Evolutionary conservation across 2,888 invertebrate species (phyloP).

Genomic region (Teleiodes luculella): DNA sequence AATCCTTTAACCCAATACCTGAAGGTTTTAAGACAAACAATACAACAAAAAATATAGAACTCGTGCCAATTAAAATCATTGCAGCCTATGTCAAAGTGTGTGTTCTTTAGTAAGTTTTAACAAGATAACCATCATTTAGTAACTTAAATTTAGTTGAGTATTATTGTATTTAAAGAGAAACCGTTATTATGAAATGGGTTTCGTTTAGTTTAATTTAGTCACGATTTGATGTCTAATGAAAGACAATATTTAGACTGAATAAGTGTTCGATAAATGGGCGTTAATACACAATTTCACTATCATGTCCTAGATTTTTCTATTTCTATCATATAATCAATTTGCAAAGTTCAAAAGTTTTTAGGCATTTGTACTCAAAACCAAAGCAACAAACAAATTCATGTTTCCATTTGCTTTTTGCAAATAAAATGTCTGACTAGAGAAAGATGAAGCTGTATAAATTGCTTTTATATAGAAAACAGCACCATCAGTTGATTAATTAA

Average conservation of each 20-base stretch:
- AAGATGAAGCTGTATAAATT: too few species aligned
- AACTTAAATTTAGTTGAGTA: slow-evolving; percentile 64
- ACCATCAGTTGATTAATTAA: too few species aligned
- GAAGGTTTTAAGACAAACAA: too few species aligned
- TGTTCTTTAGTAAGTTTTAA: slow-evolving; percentile 22
- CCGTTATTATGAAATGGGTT: slow-evolving; percentile 43
- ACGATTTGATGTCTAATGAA: slow-evolving; percentile 64
- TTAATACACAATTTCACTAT: neutral
- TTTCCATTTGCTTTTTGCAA: too few species aligned
- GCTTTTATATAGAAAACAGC: too few species aligned
- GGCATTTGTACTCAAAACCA: too few species aligned
- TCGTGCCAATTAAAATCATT: slow-evolving; percentile 5
- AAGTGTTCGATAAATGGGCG: slow-evolving; percentile 16
- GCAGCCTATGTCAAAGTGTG: neutral
- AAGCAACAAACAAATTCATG: too few species aligned
- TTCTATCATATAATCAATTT: neutral
- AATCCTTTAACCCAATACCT: neutral
- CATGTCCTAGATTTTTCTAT: neutral
- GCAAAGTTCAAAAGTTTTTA: too few species aligned
- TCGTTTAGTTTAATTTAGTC: slow-evolving; percentile 53
- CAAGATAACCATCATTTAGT: slow-evolving; percentile 34
- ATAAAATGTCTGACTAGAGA: too few species aligned
- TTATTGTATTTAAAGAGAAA: slow-evolving; percentile 44
- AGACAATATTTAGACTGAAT: slow-evolving; percentile 74
- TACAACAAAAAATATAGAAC: too few species aligned